Evolutionary conservation across 2,113 vertebrate genomes (phyloP), one percentile per base, ranked within the genome.

Genomic region (Pterocles burchelli): DNA sequence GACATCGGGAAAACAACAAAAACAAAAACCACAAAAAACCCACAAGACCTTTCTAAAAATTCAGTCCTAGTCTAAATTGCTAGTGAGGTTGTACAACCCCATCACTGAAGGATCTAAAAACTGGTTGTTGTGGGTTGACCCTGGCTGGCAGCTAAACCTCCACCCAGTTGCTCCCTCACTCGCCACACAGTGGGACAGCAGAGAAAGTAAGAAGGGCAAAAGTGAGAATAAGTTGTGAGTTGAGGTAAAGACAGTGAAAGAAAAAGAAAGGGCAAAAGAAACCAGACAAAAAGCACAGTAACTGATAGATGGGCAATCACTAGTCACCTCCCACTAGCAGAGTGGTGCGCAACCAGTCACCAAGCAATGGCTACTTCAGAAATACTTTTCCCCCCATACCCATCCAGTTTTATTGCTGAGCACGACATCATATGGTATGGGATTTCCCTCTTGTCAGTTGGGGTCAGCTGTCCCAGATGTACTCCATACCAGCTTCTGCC

Each of bases 301-400:
- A 52, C 10, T n/a, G 33, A 22, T 57, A 13, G 24, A 57, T 57
- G 5, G 6, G 6, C 9, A 48, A 58, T 43, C 19, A 38, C 4
- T 73, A 21, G 26, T 4, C n/a, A 48, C 48, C 26, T 73, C 76
- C 26, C 38, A 63, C 25, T 13, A 58, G 11, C 36, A 82, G 11
- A 48, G 10, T 0, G 0, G 16, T 22, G 24, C 6, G 24, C 17
- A 66, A 3, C 34, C 10, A 4, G 7, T 51, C 33, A 49, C 51
- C 34, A 17, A 85, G 34, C 15, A 81, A 17, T 16, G 36, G 4
- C 7, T 67, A 19, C 16, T 72, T 36, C 10, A 10, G 65, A 63
- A 63, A 36, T 6, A 11, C 11, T n/a, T 38, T 38, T 38, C 38
- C 38, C 38, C 24, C 17, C 17, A 1, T 15, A n/a, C 18, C 12